phyloP scores from a whole-genome alignment of 1,140 invertebrate genomes.

The Plodia interpunctella region DNA sequence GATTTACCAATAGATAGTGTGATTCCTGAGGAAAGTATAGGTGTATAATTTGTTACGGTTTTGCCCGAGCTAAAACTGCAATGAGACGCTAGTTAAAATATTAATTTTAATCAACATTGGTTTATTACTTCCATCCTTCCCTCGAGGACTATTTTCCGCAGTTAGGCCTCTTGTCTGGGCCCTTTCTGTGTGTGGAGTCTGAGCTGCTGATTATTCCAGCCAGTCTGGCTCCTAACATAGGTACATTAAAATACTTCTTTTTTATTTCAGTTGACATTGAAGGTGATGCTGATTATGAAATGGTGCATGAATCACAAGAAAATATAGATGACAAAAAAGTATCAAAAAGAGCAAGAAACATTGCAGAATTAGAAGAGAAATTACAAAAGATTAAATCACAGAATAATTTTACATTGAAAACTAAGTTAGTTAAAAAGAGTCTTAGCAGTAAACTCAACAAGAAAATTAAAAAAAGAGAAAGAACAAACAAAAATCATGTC shows the following conservation, averaged over 20 bases:
- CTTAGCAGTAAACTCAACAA: conserved; percentile 64
- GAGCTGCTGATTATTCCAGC: too few species aligned
- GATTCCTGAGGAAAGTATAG: too few species aligned
- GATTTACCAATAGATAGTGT: too few species aligned
- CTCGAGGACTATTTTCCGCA: too few species aligned
- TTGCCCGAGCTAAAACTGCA: too few species aligned
- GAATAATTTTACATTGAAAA: conserved; percentile 62
- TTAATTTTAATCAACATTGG: too few species aligned
- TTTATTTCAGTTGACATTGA: conserved; percentile 44
- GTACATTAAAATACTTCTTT: not conserved
- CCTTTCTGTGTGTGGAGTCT: too few species aligned
- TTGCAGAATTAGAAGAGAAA: conserved; percentile 61
- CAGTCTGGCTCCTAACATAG: too few species aligned
- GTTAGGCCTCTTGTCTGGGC: too few species aligned
- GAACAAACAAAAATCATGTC: conserved; percentile 45
- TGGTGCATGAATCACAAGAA: conserved; percentile 30
- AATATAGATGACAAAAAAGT: conserved; percentile 33
- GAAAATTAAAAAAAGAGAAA: conserved; percentile 61
- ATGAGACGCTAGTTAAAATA: too few species aligned
- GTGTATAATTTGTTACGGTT: too few species aligned
- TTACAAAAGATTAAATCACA: conserved; percentile 63
- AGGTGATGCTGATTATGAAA: conserved; percentile 47
- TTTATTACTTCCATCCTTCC: too few species aligned
- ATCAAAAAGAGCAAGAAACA: conserved; percentile 46
- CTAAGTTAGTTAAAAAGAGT: conserved; percentile 64